Evolutionary conservation across 2,888 invertebrate genomes (phyloP).

Genomic region (Lasiommata megera): DNA sequence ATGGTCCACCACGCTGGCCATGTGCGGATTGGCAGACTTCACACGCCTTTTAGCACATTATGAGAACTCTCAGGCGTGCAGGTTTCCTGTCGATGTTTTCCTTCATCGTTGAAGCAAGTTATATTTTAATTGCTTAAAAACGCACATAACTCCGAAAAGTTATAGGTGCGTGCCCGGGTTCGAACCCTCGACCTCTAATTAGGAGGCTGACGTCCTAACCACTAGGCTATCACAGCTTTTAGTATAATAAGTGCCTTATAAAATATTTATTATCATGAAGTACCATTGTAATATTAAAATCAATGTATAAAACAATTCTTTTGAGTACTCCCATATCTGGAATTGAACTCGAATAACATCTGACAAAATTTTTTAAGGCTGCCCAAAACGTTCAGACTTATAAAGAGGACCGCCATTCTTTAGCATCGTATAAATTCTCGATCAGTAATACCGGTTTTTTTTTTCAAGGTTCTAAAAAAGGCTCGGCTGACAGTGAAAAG

Average conservation of each 20-base stretch:
- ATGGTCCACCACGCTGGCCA: too few relatives aligned
- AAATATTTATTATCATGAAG: background rate
- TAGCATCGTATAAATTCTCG: conserved; percentile 4
- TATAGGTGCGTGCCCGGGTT: too few relatives aligned
- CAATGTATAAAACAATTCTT: background rate
- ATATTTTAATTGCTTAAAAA: too few relatives aligned
- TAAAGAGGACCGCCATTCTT: conserved; percentile 3
- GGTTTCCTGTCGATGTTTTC: too few relatives aligned
- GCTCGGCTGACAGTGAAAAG: conserved; percentile 35
- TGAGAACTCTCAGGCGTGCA: too few relatives aligned
- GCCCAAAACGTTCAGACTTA: background rate
- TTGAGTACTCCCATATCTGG: conserved; percentile 3
- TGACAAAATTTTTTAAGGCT: background rate
- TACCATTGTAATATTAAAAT: background rate
- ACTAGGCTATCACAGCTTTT: too few relatives aligned
- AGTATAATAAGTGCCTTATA: background rate
- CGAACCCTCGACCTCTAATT: too few relatives aligned
- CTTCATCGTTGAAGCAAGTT: too few relatives aligned
- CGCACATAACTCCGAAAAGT: too few relatives aligned
- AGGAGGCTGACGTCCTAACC: too few relatives aligned
- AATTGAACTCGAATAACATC: conserved; percentile 3
- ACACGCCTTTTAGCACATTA: too few relatives aligned
- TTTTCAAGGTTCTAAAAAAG: conserved; percentile 33
- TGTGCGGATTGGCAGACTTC: too few relatives aligned
- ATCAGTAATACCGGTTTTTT: conserved; percentile 22